phyloP scores from a whole-genome alignment of 2,113 vertebrate genomes.

The Orthonyx spaldingii region DNA sequence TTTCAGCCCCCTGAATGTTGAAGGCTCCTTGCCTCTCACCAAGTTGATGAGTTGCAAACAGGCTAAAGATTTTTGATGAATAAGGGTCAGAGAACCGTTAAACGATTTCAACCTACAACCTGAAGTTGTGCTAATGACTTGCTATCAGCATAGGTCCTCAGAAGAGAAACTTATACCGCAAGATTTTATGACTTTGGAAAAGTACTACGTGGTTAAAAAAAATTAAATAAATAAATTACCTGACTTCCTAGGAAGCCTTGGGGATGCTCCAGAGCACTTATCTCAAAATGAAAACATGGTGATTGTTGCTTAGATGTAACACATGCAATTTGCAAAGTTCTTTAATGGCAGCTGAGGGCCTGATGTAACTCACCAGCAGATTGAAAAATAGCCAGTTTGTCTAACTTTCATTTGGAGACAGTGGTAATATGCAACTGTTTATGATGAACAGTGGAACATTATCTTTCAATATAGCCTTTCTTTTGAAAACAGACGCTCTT shows the following conservation, averaged over 20 bases:
- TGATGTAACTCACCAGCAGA: background rate
- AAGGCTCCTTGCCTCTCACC: background rate
- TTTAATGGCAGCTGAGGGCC: background rate
- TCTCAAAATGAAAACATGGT: background rate
- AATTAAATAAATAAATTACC: background rate
- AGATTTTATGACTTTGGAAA: background rate
- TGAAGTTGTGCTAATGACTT: background rate
- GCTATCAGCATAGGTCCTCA: background rate
- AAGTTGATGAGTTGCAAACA: background rate
- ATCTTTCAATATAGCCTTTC: background rate
- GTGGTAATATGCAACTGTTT: background rate
- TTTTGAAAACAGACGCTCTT: background rate
- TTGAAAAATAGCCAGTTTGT: background rate
- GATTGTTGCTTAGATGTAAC: conserved; percentile 10
- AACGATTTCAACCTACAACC: background rate
- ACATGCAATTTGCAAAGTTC: background rate
- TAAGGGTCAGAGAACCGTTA: background rate
- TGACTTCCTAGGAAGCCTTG: background rate
- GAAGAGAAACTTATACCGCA: background rate
- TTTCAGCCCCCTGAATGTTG: background rate
- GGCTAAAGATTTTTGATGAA: background rate
- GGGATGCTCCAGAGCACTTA: background rate
- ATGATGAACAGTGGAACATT: background rate
- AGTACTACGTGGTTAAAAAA: background rate
- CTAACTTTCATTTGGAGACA: background rate